Evolutionary conservation across 2,113 vertebrate species (phyloP), one percentile per base, ranked within the genome.

Genomic region (Notiomystis cincta): DNA sequence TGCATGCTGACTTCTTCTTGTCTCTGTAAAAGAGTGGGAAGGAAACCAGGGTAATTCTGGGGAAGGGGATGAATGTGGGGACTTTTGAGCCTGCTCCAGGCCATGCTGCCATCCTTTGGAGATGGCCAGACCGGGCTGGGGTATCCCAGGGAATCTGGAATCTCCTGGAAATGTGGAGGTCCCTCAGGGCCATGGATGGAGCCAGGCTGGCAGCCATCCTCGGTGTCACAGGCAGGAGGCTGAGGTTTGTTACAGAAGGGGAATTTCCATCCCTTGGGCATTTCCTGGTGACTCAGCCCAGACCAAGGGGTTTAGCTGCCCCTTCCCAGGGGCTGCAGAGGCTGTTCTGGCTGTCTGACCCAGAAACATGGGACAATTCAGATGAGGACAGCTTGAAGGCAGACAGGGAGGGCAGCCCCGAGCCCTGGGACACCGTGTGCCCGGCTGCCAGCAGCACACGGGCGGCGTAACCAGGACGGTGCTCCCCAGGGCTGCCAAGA

Each of bases 401-500:
- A 85, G 73, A 33, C 42, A 54, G 62, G 58, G 86, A 87, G 53
- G 53, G 76, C 78, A 91, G 65, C 35, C 53, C 61, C 0, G 2
- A 93, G 83, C 73, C 30, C 7, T 2, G 6, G 57, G 50, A 89
- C n/a, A 0, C 33, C 0, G 0, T n/a, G 89, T 84, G 72, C 72
- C 47, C 0, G 0, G 42, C 73, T 88, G 48, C 56, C 1, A 13
- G 62, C 5, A 6, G 58, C 78, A 53, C 60, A 37, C 0, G 0
- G 67, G 28, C 1, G 0, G 16, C 0, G 20, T 80, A 96, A 93
- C 0, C 50, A 17, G 95, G 85, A 91, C 84, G 5, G 15, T 54
- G 58, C 54, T 93, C 90, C 87, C 90, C 35, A 67, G 93, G 65
- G 88, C 88, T 76, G 61, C 40, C 48, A 25, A 80, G 82, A 54